These are phyloP conservation scores for Danionella dracula DNA, from an alignment of 2,797 vertebrate species.

Conservation along the genomic window DNA sequence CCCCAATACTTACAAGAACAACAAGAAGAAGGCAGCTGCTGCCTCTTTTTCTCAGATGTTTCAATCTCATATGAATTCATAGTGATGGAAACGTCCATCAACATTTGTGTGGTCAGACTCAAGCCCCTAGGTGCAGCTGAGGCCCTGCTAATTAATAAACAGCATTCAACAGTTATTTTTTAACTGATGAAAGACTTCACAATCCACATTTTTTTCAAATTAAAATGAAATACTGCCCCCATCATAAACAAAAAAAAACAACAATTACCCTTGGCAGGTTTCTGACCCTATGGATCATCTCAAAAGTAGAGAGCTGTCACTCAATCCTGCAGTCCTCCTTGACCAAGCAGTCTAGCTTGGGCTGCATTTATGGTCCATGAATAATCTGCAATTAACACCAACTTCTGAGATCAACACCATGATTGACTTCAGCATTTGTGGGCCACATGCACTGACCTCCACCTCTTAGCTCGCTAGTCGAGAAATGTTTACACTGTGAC, in stretches of 20 bases:
- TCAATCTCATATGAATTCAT: slow-evolving; percentile 40
- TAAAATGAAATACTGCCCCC: slow-evolving; percentile 2
- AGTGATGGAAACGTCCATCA: slow-evolving; percentile 8
- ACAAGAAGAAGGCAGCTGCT: slow-evolving; percentile 20
- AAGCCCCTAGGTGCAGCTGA: slow-evolving; percentile 13
- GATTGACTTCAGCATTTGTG: slow-evolving; percentile 48
- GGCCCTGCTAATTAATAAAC: too few relatives aligned
- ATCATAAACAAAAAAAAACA: slow-evolving; percentile 6
- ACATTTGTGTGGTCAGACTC: slow-evolving; percentile 23
- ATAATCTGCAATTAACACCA: slow-evolving; percentile 55
- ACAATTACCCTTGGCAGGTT: too few relatives aligned
- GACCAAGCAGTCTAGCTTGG: not conserved
- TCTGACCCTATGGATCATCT: not conserved
- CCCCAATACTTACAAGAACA: slow-evolving; percentile 42
- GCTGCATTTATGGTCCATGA: slow-evolving; percentile 43
- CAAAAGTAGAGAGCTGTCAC: slow-evolving; percentile 19
- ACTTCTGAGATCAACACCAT: slow-evolving; percentile 41
- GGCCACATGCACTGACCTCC: slow-evolving; percentile 43
- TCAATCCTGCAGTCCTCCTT: slow-evolving; percentile 31
- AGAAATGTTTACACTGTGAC: slow-evolving; percentile 45
- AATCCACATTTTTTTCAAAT: not conserved
- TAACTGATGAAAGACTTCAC: slow-evolving; percentile 38
- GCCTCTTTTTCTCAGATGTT: slow-evolving; percentile 30
- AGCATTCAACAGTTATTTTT: too few relatives aligned
- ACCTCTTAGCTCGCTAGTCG: slow-evolving; percentile 29